phyloP scores from a whole-genome alignment of 2,888 invertebrate genomes.

The Abscondita cerata region DNA sequence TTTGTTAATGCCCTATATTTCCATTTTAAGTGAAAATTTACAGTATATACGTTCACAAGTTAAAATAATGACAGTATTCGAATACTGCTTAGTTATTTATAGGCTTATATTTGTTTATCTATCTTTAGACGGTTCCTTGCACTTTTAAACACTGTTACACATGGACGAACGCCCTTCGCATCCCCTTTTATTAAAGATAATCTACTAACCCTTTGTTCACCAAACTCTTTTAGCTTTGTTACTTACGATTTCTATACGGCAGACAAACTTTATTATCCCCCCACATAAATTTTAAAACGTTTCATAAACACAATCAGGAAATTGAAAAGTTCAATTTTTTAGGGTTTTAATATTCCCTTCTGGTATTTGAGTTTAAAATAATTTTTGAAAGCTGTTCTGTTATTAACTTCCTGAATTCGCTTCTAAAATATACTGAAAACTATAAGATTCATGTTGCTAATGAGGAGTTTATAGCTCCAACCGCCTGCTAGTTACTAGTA shows the following conservation, averaged over 20 bases:
- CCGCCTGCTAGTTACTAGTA: conserved; percentile 49
- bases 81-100: too few relatives aligned
- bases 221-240: conserved; percentile 27
- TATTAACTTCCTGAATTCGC: conserved; percentile 17
- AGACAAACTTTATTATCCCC: conserved; percentile 20
- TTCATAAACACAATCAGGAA: conserved; percentile 8
- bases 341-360: background rate
- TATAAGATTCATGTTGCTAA: conserved; percentile 41
- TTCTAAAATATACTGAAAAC: conserved; percentile 14
- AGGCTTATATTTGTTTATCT: conserved; percentile 24
- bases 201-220: conserved; percentile 33
- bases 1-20: too few relatives aligned
- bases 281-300: background rate
- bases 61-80: too few relatives aligned
- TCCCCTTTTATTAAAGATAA: conserved; percentile 37
- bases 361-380: background rate
- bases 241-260: conserved; percentile 15
- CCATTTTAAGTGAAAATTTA: too few relatives aligned
- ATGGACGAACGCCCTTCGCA: conserved; percentile 35
- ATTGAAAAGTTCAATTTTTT: conserved; percentile 11
- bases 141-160: conserved; percentile 34
- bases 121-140: conserved; percentile 25
- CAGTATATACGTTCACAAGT: too few relatives aligned
- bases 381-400: background rate
- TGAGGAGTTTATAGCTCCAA: conserved; percentile 51